Evolutionary conservation across 2,113 vertebrate species (phyloP).

Genomic region (Oreotrochilus melanogaster): DNA sequence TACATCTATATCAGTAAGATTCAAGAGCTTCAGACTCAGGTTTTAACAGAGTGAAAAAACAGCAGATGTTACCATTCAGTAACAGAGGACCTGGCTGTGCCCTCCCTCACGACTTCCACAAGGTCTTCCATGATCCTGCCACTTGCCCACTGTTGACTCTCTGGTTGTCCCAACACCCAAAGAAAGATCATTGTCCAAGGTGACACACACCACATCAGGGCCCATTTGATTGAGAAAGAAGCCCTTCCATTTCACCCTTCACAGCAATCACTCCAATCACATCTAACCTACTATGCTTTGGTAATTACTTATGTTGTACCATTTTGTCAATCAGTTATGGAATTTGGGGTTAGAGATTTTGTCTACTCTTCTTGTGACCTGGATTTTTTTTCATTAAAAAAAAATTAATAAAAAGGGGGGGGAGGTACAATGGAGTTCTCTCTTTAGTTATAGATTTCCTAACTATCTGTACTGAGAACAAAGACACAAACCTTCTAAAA

Average conservation of each 20-base stretch:
- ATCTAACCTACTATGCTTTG: neutral
- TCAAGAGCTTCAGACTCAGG: accelerated
- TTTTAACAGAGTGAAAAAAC: neutral
- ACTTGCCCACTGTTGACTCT: neutral
- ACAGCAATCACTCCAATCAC: neutral
- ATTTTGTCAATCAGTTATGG: neutral
- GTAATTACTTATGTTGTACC: neutral
- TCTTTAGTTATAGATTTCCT: neutral
- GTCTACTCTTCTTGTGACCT: neutral
- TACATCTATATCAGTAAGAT: neutral
- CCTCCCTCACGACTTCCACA: neutral
- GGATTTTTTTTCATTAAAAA: neutral
- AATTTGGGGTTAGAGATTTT: neutral
- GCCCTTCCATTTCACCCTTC: neutral
- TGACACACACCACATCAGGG: neutral
- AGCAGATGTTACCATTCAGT: neutral
- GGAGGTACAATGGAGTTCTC: neutral
- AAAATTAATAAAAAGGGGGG: no score
- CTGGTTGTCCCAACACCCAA: neutral
- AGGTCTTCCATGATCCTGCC: neutral
- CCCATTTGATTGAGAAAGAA: accelerated
- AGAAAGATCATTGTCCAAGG: neutral
- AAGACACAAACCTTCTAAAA: neutral
- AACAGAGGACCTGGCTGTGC: neutral
- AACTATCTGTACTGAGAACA: neutral